Conservation (phyloP, 2,113 vertebrate species). For the Blennius ocellaris region DNA sequence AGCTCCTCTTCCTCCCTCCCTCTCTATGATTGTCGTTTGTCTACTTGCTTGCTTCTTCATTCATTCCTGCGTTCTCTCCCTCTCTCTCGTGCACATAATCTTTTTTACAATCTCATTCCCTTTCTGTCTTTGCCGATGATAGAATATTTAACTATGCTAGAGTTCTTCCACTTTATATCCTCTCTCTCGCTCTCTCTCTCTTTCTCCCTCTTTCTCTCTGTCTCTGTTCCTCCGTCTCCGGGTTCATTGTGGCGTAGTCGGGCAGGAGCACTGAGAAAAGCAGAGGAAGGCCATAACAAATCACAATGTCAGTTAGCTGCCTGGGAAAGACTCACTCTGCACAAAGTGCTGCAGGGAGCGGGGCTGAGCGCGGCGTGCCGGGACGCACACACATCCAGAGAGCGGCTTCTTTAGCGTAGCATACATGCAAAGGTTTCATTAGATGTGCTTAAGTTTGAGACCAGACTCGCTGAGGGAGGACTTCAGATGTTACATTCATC, state of each 20-base stretch:
- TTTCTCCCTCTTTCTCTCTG: conserved; percentile 49
- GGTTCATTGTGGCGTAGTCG: conserved; percentile 75
- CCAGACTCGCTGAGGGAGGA: not conserved
- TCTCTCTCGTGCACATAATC: conserved; percentile 65
- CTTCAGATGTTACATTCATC: not conserved
- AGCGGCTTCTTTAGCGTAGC: conserved; percentile 26
- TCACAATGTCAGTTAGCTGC: conserved; percentile 88
- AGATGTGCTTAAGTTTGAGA: conserved; percentile 11
- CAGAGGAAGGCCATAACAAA: conserved; percentile 88
- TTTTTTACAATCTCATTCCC: conserved; percentile 73
- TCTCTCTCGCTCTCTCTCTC: conserved; percentile 42
- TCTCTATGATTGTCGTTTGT: conserved; percentile 68
- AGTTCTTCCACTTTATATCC: conserved; percentile 61
- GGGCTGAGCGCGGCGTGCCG: conserved; percentile 78
- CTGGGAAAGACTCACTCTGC: conserved; percentile 85
- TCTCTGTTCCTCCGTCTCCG: no score
- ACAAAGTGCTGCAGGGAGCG: conserved; percentile 78
- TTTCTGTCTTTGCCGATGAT: conserved; percentile 71
- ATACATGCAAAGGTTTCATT: conserved; percentile 12
- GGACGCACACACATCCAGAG: conserved; percentile 48
- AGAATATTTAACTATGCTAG: conserved; percentile 75
- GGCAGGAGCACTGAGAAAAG: conserved; percentile 76
- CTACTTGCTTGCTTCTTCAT: conserved; percentile 72
- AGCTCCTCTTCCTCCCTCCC: conserved; percentile 46
- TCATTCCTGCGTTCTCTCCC: conserved; percentile 60